These are phyloP conservation scores for Paratrypauchen microcephalus DNA, from an alignment of 2,797 vertebrate genomes.

Conservation along the genomic window DNA sequence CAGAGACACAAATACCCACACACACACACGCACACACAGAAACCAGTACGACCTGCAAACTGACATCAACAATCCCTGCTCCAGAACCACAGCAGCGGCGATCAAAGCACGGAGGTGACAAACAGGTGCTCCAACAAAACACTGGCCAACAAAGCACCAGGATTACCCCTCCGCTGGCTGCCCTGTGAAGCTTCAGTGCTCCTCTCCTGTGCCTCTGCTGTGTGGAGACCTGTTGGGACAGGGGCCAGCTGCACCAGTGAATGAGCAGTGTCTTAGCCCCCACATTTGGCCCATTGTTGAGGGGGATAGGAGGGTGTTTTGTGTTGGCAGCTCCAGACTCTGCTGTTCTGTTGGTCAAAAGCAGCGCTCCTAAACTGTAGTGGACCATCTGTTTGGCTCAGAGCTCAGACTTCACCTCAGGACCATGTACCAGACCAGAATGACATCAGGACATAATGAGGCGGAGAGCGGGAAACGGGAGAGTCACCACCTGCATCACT, in stretches of 20 bases:
- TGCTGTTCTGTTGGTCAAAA: constrained; percentile 54
- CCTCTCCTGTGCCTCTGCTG: constrained; percentile 5
- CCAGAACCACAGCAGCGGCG: neutral
- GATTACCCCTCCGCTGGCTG: constrained; percentile 28
- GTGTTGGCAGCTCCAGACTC: constrained; percentile 58
- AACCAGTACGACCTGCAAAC: constrained; percentile 10
- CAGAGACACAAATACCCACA: neutral
- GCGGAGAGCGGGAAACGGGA: neutral
- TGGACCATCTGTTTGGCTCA: constrained; percentile 65
- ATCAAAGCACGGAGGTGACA: constrained; percentile 40
- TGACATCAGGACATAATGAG: neutral
- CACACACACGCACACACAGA: neutral
- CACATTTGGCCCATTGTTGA: constrained; percentile 58
- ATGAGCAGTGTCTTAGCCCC: constrained; percentile 52
- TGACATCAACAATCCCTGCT: neutral
- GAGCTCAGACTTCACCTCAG: constrained; percentile 41
- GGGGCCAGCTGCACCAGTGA: constrained; percentile 64
- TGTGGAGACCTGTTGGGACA: constrained; percentile 56
- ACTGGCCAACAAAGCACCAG: constrained; percentile 24
- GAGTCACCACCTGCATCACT: neutral
- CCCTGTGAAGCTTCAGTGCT: constrained; percentile 24
- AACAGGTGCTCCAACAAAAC: constrained; percentile 57
- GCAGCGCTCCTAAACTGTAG: constrained; percentile 51
- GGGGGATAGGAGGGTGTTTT: constrained; percentile 54
- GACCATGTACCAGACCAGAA: constrained; percentile 8